Evolutionary conservation across 2,113 vertebrate genomes (phyloP).

Genomic region (Callocephalon fimbriatum): DNA sequence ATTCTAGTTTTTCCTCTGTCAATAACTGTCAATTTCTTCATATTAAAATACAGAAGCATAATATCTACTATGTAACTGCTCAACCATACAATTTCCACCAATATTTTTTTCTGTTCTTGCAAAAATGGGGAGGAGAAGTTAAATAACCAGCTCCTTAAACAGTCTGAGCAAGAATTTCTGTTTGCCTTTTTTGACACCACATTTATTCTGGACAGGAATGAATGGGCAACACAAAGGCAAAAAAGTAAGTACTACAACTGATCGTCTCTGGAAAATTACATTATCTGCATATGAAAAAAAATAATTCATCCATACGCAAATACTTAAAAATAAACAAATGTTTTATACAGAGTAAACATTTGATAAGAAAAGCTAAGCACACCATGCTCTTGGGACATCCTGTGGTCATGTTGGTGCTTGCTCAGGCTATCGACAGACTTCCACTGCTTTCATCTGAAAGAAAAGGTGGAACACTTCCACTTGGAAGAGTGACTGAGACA

Average conservation of each 20-base stretch:
- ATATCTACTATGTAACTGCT: neutral
- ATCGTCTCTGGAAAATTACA: neutral
- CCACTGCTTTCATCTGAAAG: neutral
- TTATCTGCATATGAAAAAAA: neutral
- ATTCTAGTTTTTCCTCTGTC: neutral
- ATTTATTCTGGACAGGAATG: conserved; percentile 25
- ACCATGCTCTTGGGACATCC: neutral
- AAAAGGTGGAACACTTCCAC: fast-evolving
- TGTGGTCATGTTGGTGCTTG: neutral
- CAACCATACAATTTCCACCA: neutral
- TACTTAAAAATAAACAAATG: neutral
- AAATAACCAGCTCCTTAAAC: neutral
- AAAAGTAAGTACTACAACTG: neutral
- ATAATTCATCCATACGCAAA: fast-evolving
- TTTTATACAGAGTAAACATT: neutral
- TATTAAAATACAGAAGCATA: neutral
- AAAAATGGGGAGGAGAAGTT: neutral
- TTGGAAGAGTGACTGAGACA: neutral
- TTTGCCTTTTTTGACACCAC: conserved; percentile 65
- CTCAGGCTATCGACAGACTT: neutral
- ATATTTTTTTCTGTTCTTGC: neutral
- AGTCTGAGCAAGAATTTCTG: conserved; percentile 17
- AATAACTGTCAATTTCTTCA: neutral
- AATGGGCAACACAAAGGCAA: conserved; percentile 64
- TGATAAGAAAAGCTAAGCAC: neutral